Percentiles rank a stretch among this genome's conserved stretches.
Conservation (phyloP, 2,888 invertebrate genomes). For the Sminthurinus aureus region DNA sequence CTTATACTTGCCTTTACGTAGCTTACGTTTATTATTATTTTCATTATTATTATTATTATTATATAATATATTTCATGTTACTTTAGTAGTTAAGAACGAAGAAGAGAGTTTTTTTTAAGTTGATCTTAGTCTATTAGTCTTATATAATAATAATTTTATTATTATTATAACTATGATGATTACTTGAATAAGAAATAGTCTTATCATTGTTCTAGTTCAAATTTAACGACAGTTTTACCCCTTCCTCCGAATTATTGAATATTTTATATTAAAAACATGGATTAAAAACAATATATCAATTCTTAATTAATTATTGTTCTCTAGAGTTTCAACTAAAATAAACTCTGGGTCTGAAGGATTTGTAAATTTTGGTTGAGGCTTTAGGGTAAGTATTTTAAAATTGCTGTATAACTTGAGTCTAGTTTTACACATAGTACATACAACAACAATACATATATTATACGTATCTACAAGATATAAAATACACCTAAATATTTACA, state of each 20-base stretch:
- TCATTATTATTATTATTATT: slow-evolving; percentile 1
- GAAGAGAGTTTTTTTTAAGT: background rate
- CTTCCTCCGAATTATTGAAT: no score
- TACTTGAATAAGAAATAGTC: background rate
- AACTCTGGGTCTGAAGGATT: background rate
- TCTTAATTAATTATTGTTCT: background rate
- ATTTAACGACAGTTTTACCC: background rate
- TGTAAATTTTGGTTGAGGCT: no score
- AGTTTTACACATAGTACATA: background rate
- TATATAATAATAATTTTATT: background rate
- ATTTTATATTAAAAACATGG: background rate
- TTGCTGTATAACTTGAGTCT: background rate
- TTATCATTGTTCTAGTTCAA: background rate
- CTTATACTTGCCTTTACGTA: background rate
- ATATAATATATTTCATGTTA: slow-evolving; percentile 1
- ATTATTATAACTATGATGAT: background rate
- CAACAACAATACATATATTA: background rate
- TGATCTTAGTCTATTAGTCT: background rate
- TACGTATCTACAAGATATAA: background rate
- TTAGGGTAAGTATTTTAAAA: background rate
- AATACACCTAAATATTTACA: background rate
- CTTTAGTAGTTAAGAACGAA: background rate
- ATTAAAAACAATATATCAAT: background rate
- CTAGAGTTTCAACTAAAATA: background rate
- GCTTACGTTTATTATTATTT: slow-evolving; percentile 7